A percentile compares a stretch with the other conserved stretches of the same genome.
phyloP scores from a whole-genome alignment of 2,888 invertebrate genomes.

The Terebella lapidaria region DNA sequence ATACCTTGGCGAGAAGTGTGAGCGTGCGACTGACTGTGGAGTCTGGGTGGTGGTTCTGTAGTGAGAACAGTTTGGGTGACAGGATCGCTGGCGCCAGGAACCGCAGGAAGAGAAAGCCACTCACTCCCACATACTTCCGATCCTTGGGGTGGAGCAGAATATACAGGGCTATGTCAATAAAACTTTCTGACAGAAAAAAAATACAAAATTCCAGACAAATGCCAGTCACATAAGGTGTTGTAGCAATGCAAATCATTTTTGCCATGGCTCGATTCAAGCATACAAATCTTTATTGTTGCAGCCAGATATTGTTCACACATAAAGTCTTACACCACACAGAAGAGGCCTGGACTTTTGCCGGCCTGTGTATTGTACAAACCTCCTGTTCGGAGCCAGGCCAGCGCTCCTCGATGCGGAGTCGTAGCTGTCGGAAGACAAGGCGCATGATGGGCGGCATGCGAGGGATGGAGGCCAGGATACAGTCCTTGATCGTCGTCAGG shows the following conservation, averaged over 20 bases:
- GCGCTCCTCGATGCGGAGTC: conserved; percentile 25
- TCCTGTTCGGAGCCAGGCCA: conserved; percentile 31
- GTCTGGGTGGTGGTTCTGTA: conserved; percentile 31
- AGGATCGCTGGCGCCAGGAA: conserved; percentile 36
- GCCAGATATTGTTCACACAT: too few relatives aligned
- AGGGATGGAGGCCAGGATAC: conserved; percentile 26
- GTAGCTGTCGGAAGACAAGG: conserved; percentile 29
- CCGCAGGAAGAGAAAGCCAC: conserved; percentile 33
- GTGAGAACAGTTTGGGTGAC: conserved; percentile 34
- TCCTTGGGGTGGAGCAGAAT: conserved; percentile 18
- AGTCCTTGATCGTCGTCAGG: conserved; percentile 25
- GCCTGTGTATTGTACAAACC: too few relatives aligned
- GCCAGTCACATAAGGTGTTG: too few relatives aligned
- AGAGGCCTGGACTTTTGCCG: too few relatives aligned
- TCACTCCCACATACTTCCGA: conserved; percentile 30
- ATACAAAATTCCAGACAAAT: too few relatives aligned
- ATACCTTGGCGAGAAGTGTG: conserved; percentile 32
- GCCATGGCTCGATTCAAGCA: too few relatives aligned
- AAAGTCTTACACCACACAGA: too few relatives aligned
- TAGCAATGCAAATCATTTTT: too few relatives aligned
- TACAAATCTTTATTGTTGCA: too few relatives aligned
- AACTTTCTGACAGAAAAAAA: too few relatives aligned
- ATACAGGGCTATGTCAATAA: too few relatives aligned
- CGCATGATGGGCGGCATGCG: conserved; percentile 30
- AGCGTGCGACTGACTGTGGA: conserved; percentile 31